Evolutionary conservation across 1,140 invertebrate species (phyloP), one percentile per base, ranked within the genome.

Genomic region (Drosophila arizonae): DNA sequence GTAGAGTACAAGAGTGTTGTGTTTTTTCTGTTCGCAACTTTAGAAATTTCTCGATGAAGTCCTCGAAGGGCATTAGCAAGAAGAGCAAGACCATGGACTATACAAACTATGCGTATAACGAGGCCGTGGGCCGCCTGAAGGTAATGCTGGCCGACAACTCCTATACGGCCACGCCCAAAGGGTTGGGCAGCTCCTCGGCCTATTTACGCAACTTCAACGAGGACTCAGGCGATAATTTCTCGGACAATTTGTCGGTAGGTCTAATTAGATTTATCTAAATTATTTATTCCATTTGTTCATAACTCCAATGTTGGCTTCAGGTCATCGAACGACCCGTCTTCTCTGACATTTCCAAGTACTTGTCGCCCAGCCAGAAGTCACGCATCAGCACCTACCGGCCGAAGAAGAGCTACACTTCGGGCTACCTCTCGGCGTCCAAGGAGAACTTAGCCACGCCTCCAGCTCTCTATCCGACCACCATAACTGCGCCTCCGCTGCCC

Each of bases 81-180:
- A 94, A 94, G 81, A 91, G 86, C 76, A 94, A 94, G 80, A 92
- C 94, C 24, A 94, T 95, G 43, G 95, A 97, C 92, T 96, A 96
- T 79, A 96, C 95, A 0, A 96, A 97, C 80, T 93, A 95, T 60
- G 95, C 95, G 3, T 96, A 97, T 79, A 94, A 95, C 75, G 96
- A 97, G 92, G 96, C 96, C 3, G 96, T 97, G 1, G 94, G 95
- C 0, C 94, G 96, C 62, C 87, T 97, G 9, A 94, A 95, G 88
- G 95, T 96, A 89, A 93, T 96, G 71, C 90, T 96, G 60, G 94
- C 95, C 3, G 95, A 96, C 72, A 87, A 84, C 56, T 95, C 95
- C 62, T 96, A 95, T 79, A 54, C 50, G 26, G 93, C 94, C n/a
- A 94, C 95, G 55, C 90, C 92, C 46, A 91, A 91, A 30, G 30